Evolutionary conservation across 2,797 vertebrate genomes (phyloP), one percentile per base, ranked within the genome.

Genomic region (Danio jaintianensis): DNA sequence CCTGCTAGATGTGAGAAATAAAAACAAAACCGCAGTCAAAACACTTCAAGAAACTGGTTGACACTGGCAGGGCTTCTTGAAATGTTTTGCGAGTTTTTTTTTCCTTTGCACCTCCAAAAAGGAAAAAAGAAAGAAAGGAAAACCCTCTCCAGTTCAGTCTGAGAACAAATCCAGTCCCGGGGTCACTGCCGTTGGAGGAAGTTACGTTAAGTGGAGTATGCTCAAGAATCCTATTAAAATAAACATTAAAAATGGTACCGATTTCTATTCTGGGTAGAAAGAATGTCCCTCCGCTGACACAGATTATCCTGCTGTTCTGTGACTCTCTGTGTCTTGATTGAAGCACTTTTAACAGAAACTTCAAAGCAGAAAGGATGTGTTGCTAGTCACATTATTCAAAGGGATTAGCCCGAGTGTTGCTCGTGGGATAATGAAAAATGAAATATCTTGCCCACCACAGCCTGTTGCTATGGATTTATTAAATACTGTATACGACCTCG

Each of bases 291-390:
- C 5, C 6, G 0, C 79, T 69, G 53, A 59, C 29, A 55, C 36
- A 50, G 55, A 68, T 70, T 62, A 68, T 29, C 16, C n/a, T 66
- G 68, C 70, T 74, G 63, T 67, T 67, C 56, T 68, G 36, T 79
- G 47, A 18, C 13, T 16, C 45, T 62, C 66, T 61, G 61, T 78
- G 22, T 66, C 29, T 78, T 61, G 43, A 61, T 12, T 70, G 45
- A 70, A 50, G 47, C 56, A 71, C 67, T 76, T 56, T 62, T 55
- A 55, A 76, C 22, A 50, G 38, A 55, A 76, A 66, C 61, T 52
- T 79, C 67, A 71, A 70, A 79, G 56, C 36, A 16, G 13, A 40
- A 75, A 62, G 22, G 77, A 63, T 71, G 68, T 53, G 45, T 47
- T 61, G 9, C 55, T 50, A 61, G 53, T 69, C 47, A 61, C n/a